Percentiles rank a stretch among this genome's conserved stretches.
Evolutionary conservation across 2,888 invertebrate genomes (phyloP).

Genomic region (Harpalus rufipes): DNA sequence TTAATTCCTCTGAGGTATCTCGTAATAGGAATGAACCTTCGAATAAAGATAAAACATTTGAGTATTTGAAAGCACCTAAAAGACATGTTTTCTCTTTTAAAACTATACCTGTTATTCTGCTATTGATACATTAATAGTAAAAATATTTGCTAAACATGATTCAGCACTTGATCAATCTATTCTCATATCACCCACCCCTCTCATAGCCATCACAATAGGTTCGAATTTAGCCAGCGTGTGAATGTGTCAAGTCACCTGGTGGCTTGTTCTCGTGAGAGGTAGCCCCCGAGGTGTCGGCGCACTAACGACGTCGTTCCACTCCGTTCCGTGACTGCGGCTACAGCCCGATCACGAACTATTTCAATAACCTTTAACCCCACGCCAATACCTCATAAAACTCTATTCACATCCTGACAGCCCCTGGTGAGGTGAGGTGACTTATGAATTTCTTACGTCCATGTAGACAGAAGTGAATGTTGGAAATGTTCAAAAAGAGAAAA

Average conservation of each 20-base stretch:
- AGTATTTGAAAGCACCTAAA: not conserved
- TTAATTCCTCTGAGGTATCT: too few species aligned
- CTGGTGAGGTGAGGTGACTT: conserved; percentile 63
- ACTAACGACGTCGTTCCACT: conserved; percentile 60
- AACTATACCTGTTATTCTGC: not conserved
- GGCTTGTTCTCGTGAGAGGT: conserved; percentile 36
- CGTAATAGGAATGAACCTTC: too few species aligned
- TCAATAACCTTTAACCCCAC: conserved; percentile 68
- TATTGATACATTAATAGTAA: not conserved
- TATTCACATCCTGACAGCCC: conserved; percentile 69
- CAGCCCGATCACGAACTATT: conserved; percentile 65
- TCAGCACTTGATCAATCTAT: not conserved
- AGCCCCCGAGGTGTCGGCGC: conserved; percentile 52
- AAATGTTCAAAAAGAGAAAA: conserved; percentile 24
- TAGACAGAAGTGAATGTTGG: conserved; percentile 16
- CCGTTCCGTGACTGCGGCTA: conserved; percentile 48
- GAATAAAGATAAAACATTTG: too few species aligned
- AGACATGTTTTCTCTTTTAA: not conserved
- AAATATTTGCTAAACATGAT: not conserved
- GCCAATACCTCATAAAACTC: conserved; percentile 68
- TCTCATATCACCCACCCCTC: not conserved
- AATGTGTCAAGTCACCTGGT: conserved; percentile 31
- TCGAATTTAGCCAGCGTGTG: not conserved
- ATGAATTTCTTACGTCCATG: conserved; percentile 60
- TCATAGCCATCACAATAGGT: not conserved